Base-by-base conservation (phyloP, 2,888 invertebrate genomes). In the Spisula solida region DNA sequence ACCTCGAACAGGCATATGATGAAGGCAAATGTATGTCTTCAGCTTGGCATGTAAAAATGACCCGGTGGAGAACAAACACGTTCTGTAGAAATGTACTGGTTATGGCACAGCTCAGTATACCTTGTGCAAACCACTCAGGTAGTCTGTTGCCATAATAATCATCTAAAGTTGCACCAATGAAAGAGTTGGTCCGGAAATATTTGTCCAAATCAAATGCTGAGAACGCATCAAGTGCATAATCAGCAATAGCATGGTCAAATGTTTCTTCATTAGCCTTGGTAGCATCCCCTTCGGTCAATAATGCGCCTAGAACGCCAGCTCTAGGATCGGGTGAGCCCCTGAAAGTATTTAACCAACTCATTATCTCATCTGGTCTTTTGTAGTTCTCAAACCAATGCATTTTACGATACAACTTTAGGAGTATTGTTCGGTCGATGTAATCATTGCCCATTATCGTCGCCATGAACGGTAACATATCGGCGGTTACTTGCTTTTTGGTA, bases 101-200 rank as follows among this genome's bases (percentile, higher is more conserved):
- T n/a, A 70, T 70, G 2, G 5, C 14, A 34, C 75, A 16, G 25
- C 14, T 75, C 5, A 31, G 16, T 34, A 75, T 4, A 75, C 75
- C 34, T 31, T 75, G 31, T 75, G 31, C 31, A 31, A 75, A 75
- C 75, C 75, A 75, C 12, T 18, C 75, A 18, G 75, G 75, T 18
- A 75, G 34, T 20, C 31, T 31, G 18, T 31, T 75, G 18, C 75
- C 75, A 34, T 75, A 75, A 75, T 75, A 75, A 31, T 75, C 75
- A 16, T 31, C 18, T 34, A 75, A 31, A 6, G 0, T 14, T 6
- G 25, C 18, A 5, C 34, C 31, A 25, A 31, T 29, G 70, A 70
- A 0, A 29, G 14, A 25, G 10, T 70, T 25, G 8, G 29, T 10
- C 29, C 16, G 1, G 31, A 70, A 70, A 29, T 29, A 70, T 12